These are phyloP conservation scores for Tiliqua scincoides DNA, from an alignment of 2,113 vertebrate genomes.

Conservation along the genomic window DNA sequence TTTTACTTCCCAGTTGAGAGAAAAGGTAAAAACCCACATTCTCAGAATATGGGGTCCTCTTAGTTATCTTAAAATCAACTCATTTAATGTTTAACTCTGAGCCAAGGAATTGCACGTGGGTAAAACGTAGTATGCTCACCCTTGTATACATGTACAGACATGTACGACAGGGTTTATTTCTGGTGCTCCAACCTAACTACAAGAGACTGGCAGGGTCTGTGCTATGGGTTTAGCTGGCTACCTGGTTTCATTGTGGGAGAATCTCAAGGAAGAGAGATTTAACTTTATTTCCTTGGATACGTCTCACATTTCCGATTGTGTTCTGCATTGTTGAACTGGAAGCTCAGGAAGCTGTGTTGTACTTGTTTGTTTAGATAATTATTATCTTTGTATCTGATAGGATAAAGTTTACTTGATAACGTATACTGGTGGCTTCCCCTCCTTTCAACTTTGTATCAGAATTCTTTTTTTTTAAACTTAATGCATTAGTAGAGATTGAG, in stretches of 20 bases:
- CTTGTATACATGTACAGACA: neutral
- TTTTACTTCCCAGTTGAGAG: neutral
- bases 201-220: neutral
- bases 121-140: neutral
- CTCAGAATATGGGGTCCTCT: neutral
- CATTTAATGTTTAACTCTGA: neutral
- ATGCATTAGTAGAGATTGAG: neutral
- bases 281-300: neutral
- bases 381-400: neutral
- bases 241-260: neutral
- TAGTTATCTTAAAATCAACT: neutral
- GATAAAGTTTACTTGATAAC: neutral
- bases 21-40: neutral
- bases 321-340: neutral
- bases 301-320: neutral
- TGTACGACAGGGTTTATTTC: too few relatives aligned
- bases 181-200: neutral
- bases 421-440: neutral
- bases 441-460: neutral
- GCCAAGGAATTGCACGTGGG: neutral
- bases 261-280: neutral
- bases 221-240: neutral
- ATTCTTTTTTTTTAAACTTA: neutral
- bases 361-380: neutral
- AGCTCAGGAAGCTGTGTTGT: neutral